Base-by-base conservation (phyloP, 2,113 vertebrate genomes). In the Spermophilus dauricus region DNA sequence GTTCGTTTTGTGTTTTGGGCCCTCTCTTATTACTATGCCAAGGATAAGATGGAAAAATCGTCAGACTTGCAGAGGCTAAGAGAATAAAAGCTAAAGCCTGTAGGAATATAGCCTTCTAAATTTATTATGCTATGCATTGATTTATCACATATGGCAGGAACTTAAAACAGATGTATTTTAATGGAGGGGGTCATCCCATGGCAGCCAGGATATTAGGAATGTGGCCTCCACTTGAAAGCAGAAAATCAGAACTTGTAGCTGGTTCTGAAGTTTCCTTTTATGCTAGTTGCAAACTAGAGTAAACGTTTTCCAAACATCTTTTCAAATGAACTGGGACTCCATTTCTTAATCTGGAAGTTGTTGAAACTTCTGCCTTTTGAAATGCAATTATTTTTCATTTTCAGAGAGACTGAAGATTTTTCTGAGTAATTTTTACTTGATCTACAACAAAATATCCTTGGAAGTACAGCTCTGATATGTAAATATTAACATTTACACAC, bases 401-500 rank as follows among this genome's bases (percentile, higher is more conserved):
- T 92, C 53, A 76, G 48, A 92, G 92, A 89, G 42, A 88, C 5
- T 56, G 63, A 37, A 77, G 67, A 67, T 96, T 89, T 95, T 95
- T 94, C 81, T 92, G 72, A 95, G 53, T 65, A 96, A 92, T 77
- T 97, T 93, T 88, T 90, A 56, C 53, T 91, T 82, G 92, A 87
- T 42, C 45, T 88, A 75, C 91, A 94, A 73, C 80, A 95, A 94
- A 97, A 73, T 32, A 84, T 94, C 93, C 83, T 94, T 82, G 5
- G 72, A 94, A 96, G 86, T 72, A 80, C 24, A 86, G 86, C 56
- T 89, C 88, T 83, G 34, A 86, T 96, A 93, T 86, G 51, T 97
- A 96, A 98, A 97, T 96, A 96, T 93, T 92, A 95, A 94, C 70
- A 96, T 93, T 88, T 72, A 82, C 58, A 72, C 37, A 93, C 88